Evolutionary conservation across 2,113 vertebrate species (phyloP).

Genomic region (Python bivittatus): DNA sequence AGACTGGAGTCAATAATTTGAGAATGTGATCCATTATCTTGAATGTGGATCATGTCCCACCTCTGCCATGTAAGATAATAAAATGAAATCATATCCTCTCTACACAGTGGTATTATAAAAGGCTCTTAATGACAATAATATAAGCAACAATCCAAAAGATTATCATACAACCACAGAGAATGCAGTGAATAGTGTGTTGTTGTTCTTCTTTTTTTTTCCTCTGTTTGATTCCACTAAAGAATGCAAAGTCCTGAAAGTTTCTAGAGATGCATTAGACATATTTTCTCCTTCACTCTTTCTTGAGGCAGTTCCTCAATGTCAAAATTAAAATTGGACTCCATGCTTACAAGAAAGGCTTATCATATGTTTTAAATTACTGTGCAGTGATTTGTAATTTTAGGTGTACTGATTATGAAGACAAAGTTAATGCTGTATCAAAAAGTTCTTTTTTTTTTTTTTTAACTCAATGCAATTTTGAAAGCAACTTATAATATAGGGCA

Average conservation of each 20-base stretch:
- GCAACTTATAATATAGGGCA: background rate
- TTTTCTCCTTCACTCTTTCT: no score
- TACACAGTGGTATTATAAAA: conserved; percentile 4
- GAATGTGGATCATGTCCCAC: conserved; percentile 32
- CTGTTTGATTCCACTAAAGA: background rate
- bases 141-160: background rate
- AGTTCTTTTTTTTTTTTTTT: background rate
- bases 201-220: background rate
- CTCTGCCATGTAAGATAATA: conserved; percentile 61
- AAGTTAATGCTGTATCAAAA: background rate
- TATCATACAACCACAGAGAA: background rate
- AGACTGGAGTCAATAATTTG: background rate
- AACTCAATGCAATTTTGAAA: background rate
- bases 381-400: background rate
- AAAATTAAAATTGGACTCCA: background rate
- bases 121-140: background rate
- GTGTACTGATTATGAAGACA: background rate
- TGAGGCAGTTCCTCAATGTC: background rate
- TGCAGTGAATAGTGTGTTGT: background rate
- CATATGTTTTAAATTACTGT: background rate
- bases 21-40: conserved; percentile 9
- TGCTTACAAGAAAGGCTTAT: background rate
- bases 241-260: background rate
- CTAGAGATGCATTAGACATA: background rate
- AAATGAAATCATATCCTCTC: conserved; percentile 16